Conservation (phyloP, 1,140 invertebrate genomes). For the Lanistes nyassanus region DNA sequence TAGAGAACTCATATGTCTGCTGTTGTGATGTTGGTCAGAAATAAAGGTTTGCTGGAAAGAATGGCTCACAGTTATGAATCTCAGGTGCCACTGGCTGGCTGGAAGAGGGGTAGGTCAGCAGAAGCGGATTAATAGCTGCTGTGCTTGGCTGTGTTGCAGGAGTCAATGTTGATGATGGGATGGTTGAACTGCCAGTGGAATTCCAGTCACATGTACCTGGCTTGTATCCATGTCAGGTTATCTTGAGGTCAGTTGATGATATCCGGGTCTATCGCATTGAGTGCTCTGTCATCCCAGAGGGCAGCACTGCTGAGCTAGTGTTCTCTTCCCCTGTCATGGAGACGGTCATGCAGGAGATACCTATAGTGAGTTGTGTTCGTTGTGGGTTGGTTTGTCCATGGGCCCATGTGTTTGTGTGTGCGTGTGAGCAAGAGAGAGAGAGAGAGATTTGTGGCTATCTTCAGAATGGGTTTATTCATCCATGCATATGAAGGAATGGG, state of each 20-base stretch:
- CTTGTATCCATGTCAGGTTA: slow-evolving; percentile 59
- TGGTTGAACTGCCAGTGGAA: slow-evolving; percentile 57
- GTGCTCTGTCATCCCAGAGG: slow-evolving; percentile 63
- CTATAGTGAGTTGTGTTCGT: slow-evolving; percentile 57
- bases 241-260: slow-evolving; percentile 57
- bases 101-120: no score
- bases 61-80: no score
- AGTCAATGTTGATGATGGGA: slow-evolving; percentile 37
- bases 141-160: slow-evolving; percentile 16
- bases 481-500: not conserved
- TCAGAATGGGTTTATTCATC: not conserved
- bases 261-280: slow-evolving; percentile 63
- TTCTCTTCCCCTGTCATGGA: slow-evolving; percentile 63
- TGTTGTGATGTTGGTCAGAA: no score
- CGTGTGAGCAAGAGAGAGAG: not conserved
- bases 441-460: not conserved
- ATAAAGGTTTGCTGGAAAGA: not conserved
- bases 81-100: no score
- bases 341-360: slow-evolving; percentile 62
- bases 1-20: no score
- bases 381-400: not conserved
- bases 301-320: slow-evolving; percentile 60
- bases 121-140: no score
- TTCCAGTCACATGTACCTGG: slow-evolving; percentile 58
- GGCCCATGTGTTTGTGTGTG: not conserved